Evolutionary conservation across 2,113 vertebrate genomes (phyloP).

Genomic region (Dascyllus trimaculatus): DNA sequence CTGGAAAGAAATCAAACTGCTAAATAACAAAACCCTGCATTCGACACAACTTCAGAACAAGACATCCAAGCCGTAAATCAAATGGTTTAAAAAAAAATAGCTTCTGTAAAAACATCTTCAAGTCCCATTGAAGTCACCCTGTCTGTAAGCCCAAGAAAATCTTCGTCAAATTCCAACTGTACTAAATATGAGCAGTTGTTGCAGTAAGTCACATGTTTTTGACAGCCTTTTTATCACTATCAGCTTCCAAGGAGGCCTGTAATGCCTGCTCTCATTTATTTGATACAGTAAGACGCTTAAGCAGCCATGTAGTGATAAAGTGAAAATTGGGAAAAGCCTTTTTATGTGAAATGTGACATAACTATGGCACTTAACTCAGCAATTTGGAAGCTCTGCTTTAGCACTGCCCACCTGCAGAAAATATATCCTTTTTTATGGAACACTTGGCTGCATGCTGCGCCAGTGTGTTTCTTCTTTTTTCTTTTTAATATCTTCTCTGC

Average conservation of each 20-base stretch:
- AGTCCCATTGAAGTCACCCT: too few relatives aligned
- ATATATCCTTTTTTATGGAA: slow-evolving; percentile 10
- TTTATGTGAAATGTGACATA: slow-evolving; percentile 35
- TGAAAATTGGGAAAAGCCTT: slow-evolving; percentile 8
- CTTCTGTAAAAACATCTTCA: too few relatives aligned
- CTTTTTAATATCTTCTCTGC: background rate
- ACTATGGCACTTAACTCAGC: background rate
- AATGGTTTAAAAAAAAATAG: background rate
- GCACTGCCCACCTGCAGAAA: slow-evolving; percentile 5
- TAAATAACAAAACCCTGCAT: too few relatives aligned
- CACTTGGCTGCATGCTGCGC: background rate
- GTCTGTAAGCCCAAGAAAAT: background rate
- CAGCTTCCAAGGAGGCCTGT: background rate
- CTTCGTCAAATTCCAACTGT: background rate
- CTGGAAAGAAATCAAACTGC: too few relatives aligned
- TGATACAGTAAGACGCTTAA: background rate
- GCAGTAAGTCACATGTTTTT: background rate
- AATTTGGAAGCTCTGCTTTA: slow-evolving; percentile 8
- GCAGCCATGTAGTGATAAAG: background rate
- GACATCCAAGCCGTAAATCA: background rate
- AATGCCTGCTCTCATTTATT: background rate
- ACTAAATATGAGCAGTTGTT: background rate
- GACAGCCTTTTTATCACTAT: slow-evolving; percentile 4
- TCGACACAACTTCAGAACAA: too few relatives aligned
- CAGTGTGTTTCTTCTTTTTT: background rate